A percentile compares a stretch with the other conserved stretches of the same genome.
phyloP scores from a whole-genome alignment of 2,888 invertebrate species.

The Phortica okadai region DNA sequence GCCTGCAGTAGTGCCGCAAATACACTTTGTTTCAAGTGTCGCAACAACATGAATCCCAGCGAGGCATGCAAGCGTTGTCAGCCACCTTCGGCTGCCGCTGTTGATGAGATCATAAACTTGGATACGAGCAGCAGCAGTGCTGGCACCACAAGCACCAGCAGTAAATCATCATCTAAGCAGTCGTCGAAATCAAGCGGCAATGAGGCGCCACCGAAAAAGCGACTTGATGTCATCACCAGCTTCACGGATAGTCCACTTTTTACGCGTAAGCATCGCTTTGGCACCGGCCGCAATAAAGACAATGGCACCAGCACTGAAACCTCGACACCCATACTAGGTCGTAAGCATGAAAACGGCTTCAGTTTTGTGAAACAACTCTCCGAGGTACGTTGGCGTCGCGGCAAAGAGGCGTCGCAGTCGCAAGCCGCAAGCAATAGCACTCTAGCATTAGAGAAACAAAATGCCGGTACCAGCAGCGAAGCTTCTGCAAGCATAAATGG shows the following conservation, averaged over 20 bases:
- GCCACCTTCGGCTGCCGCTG: constrained; percentile 43
- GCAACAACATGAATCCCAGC: constrained; percentile 64
- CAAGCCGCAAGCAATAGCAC: constrained; percentile 34
- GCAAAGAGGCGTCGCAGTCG: constrained; percentile 65
- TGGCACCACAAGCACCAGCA: constrained; percentile 29
- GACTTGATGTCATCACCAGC: constrained; percentile 76
- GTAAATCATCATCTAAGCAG: constrained; percentile 39
- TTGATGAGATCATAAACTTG: constrained; percentile 55
- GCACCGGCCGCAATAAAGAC: constrained; percentile 70
- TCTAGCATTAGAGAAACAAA: neutral
- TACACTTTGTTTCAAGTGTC: constrained; percentile 68
- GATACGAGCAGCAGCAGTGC: constrained; percentile 38
- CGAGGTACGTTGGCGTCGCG: constrained; percentile 74
- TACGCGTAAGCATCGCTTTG: constrained; percentile 76
- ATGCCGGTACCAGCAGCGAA: constrained; percentile 33
- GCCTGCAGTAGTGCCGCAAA: constrained; percentile 65
- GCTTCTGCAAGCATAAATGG: constrained; percentile 51
- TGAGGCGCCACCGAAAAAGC: constrained; percentile 66
- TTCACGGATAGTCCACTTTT: constrained; percentile 77
- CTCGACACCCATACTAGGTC: constrained; percentile 71
- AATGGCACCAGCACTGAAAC: constrained; percentile 61
- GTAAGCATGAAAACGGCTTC: constrained; percentile 74
- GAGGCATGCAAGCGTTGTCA: constrained; percentile 71
- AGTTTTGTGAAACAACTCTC: constrained; percentile 75
- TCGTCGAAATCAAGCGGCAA: constrained; percentile 3